Conservation (phyloP, 2,888 invertebrate species). For the Galerucella pusilla region DNA sequence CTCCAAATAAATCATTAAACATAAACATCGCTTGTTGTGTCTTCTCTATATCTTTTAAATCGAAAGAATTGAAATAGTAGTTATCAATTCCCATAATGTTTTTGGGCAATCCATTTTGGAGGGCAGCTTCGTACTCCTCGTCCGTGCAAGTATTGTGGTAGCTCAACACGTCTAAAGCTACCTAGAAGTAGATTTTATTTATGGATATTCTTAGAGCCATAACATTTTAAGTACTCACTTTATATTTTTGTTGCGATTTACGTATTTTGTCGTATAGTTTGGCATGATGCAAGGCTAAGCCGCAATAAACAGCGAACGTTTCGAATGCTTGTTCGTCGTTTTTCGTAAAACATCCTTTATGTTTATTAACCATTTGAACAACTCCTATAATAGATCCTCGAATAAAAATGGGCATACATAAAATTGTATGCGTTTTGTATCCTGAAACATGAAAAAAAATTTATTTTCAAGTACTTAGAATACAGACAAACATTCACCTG, state of each 20-base stretch:
- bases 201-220: too few species aligned
- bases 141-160: slow-evolving; percentile 85
- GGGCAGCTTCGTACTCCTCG: slow-evolving; percentile 68
- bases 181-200: slow-evolving; percentile 13
- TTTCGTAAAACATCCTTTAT: slow-evolving; percentile 68
- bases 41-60: slow-evolving; percentile 77
- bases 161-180: slow-evolving; percentile 75
- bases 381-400: slow-evolving; percentile 83
- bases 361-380: slow-evolving; percentile 87
- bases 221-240: slow-evolving; percentile 63
- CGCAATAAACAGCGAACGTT: slow-evolving; percentile 87
- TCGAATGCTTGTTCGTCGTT: slow-evolving; percentile 86
- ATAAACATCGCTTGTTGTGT: slow-evolving; percentile 79
- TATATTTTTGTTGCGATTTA: slow-evolving; percentile 85
- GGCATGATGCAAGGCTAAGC: slow-evolving; percentile 86
- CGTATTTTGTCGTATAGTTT: slow-evolving; percentile 86
- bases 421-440: slow-evolving; percentile 78
- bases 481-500: slow-evolving; percentile 55
- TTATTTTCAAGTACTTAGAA: neutral
- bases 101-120: slow-evolving; percentile 55
- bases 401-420: slow-evolving; percentile 90
- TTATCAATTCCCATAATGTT: slow-evolving; percentile 65
- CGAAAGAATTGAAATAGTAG: slow-evolving; percentile 79
- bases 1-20: slow-evolving; percentile 78
- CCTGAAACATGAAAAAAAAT: slow-evolving; percentile 58